These are phyloP conservation scores for Lithophane semibrunnea DNA, from an alignment of 2,888 invertebrate genomes.

Conservation along the genomic window DNA sequence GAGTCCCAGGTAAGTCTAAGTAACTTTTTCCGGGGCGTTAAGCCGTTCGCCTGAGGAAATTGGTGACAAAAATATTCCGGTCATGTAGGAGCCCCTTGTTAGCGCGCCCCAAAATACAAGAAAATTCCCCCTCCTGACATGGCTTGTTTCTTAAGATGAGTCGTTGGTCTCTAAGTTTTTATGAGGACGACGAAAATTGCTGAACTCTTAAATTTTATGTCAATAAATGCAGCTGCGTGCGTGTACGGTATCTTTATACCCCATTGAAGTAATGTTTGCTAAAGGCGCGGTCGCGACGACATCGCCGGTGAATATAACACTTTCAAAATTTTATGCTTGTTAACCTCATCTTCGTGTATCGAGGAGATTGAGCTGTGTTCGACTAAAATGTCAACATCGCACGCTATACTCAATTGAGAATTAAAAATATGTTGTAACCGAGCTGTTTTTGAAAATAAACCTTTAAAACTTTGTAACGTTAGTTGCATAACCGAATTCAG, in stretches of 20 bases:
- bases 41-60: conserved; percentile 86
- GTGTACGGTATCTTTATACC: conserved; percentile 70
- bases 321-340: conserved; percentile 64
- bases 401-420: conserved; percentile 39
- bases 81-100: conserved; percentile 88
- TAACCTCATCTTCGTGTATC: conserved; percentile 48
- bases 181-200: conserved; percentile 77
- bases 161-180: conserved; percentile 80
- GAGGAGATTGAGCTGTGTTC: conserved; percentile 51
- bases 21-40: conserved; percentile 84
- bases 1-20: conserved; percentile 84
- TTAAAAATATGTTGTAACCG: conserved; percentile 51
- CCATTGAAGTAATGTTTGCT: conserved; percentile 72
- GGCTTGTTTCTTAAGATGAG: conserved; percentile 80
- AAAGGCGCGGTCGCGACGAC: conserved; percentile 31
- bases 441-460: conserved; percentile 45
- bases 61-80: conserved; percentile 89
- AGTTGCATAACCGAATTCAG: conserved; percentile 71
- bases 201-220: conserved; percentile 82
- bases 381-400: conserved; percentile 52
- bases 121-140: conserved; percentile 81
- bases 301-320: conserved; percentile 30
- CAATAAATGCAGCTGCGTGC: conserved; percentile 80
- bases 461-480: conserved; percentile 63
- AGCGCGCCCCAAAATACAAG: conserved; percentile 84